Percentiles rank a stretch among this genome's conserved stretches.
These are phyloP conservation scores for Cyrtonyx montezumae DNA, from an alignment of 2,113 vertebrate genomes.

Conservation along the genomic window DNA sequence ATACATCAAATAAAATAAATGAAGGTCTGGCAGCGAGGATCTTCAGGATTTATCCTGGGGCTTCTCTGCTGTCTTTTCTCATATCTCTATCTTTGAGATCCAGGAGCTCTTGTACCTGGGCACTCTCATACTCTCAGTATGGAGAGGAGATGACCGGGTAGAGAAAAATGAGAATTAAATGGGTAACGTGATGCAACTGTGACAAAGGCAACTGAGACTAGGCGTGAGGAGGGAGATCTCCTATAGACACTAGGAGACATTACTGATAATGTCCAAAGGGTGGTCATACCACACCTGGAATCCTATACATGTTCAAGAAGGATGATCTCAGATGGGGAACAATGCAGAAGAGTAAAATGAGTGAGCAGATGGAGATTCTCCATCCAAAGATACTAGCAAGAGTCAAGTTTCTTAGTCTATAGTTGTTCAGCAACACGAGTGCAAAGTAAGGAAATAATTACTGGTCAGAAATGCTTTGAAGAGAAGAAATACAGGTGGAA, in stretches of 20 bases:
- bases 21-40: background rate
- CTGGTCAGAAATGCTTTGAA: background rate
- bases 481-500: background rate
- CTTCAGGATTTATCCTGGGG: background rate
- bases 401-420: background rate
- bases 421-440: background rate
- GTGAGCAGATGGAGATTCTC: background rate
- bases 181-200: background rate
- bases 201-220: background rate
- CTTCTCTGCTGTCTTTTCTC: background rate
- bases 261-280: background rate
- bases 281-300: background rate
- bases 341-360: background rate
- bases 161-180: background rate
- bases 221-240: background rate
- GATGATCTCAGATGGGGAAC: background rate
- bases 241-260: background rate
- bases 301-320: background rate
- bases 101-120: background rate
- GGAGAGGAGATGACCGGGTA: background rate
- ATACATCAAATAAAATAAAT: background rate
- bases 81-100: background rate
- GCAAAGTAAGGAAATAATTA: background rate
- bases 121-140: background rate
- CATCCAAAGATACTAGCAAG: background rate